A percentile compares a stretch with the other conserved stretches of the same genome.
Evolutionary conservation across 2,888 invertebrate species (phyloP).

Genomic region (Cephus runcator): DNA sequence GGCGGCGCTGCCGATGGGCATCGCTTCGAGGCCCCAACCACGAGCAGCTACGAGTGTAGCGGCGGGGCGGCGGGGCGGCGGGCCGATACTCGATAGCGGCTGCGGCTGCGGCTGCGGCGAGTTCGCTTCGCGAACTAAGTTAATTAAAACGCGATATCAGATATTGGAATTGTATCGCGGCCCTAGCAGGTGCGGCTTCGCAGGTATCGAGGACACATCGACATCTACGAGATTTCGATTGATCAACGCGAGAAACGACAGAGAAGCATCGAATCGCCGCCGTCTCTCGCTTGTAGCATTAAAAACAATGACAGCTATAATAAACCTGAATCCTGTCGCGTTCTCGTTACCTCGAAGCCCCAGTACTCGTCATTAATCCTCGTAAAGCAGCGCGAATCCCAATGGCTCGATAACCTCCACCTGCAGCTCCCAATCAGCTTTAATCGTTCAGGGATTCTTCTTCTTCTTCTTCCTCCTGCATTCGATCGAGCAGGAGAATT

Average conservation of each 20-base stretch:
- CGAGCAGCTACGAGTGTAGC: too few species aligned
- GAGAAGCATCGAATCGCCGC: neutral
- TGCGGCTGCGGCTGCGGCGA: neutral
- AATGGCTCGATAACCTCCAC: constrained; percentile 14
- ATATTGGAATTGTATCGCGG: constrained; percentile 43
- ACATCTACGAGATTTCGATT: neutral
- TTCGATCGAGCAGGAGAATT: constrained; percentile 21
- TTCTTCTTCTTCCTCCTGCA: constrained; percentile 3
- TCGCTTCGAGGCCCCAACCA: too few species aligned
- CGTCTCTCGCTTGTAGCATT: too few species aligned
- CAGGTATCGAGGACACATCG: neutral
- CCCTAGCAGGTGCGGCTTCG: constrained; percentile 15
- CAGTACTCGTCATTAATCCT: too few species aligned
- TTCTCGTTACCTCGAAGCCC: constrained; percentile 8
- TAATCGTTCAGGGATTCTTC: neutral
- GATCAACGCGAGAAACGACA: neutral
- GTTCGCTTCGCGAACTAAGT: constrained; percentile 38
- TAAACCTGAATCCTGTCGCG: too few species aligned
- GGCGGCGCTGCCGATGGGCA: too few species aligned
- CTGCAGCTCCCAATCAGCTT: constrained; percentile 5
- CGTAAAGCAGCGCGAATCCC: neutral
- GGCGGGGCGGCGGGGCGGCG: too few species aligned
- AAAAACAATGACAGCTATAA: too few species aligned
- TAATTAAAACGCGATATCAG: constrained; percentile 52
- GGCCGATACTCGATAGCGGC: too few species aligned